Base-by-base conservation (phyloP, 2,888 invertebrate species). In the Drosophila lacicola region DNA sequence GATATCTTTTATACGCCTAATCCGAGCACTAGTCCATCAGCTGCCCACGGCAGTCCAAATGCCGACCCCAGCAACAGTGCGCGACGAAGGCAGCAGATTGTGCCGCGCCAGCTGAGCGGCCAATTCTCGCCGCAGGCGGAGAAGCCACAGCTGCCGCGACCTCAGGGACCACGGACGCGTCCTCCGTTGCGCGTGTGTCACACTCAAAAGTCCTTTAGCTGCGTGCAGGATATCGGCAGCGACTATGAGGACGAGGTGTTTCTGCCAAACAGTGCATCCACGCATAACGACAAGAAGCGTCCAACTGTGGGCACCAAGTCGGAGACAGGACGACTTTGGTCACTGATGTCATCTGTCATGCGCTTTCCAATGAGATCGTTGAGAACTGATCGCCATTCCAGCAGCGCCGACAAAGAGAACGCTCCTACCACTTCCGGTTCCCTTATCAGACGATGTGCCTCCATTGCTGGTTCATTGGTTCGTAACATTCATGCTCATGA, bases 401-500 rank as follows among this genome's bases (percentile, higher is more conserved):
- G n/a, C 44, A 45, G 33, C 14, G 41, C 14, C n/a, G 60, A 84
- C 14, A 81, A 81, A 37, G 82, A 84, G 25, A 88, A 81, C 45
- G 21, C 50, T 5, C n/a, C 21, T 8, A 42, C 60, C 5, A 74
- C 21, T 3, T 50, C 78, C 21, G 80, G 81, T 9, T 90, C 91
- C 0, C 56, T 92, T 2, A 85, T 92, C 10, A 83, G 80, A 49
- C 88, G 90, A 19, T 92, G 92, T 53, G 91, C 91, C 25, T 92
- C 92, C 25, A 90, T 91, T 73, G 91, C 92, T 45, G 92, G 92
- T 36, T 90, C 91, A 39, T 74, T 91, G 45, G 90, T 90, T 34
- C 85, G 91, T 54, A 67, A 79, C 8, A 85, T 78, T 11, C 66
- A 78, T 10, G 8, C 34, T 11, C 68, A 83, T 11, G 88, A 89